Evolutionary conservation across 2,113 vertebrate species (phyloP).

Genomic region (Aramus guarauna): DNA sequence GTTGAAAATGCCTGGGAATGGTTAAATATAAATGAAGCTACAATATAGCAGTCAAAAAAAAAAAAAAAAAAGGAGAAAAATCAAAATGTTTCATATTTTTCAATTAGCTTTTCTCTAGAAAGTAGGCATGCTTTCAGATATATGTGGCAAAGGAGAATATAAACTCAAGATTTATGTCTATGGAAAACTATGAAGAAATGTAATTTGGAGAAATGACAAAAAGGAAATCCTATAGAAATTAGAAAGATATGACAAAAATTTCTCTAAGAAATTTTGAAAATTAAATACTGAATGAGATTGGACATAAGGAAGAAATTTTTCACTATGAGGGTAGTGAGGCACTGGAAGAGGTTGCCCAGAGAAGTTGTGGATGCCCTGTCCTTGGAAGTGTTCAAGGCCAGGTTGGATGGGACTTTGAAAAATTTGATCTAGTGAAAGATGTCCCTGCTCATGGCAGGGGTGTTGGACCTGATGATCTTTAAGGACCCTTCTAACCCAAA

Average conservation of each 20-base stretch:
- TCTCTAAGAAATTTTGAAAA: neutral
- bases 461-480: neutral
- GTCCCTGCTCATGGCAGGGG: neutral
- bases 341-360: neutral
- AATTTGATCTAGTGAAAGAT: neutral
- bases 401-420: neutral
- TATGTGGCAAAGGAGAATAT: neutral
- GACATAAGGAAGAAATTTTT: neutral
- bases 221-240: neutral
- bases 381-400: neutral
- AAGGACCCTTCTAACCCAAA: neutral
- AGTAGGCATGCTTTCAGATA: neutral
- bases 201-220: neutral
- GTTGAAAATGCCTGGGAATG: neutral
- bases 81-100: neutral
- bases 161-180: neutral
- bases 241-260: neutral
- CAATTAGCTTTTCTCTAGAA: neutral
- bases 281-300: neutral
- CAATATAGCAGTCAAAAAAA: neutral
- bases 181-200: neutral
- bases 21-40: neutral
- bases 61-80: no score
- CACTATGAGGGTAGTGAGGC: rapidly evolving
- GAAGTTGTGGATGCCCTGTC: rapidly evolving